Evolutionary conservation across 30 jellyfish, hydroid and myxozoan genomes (phyloP).

Genomic region (Turritopsis rubra): DNA sequence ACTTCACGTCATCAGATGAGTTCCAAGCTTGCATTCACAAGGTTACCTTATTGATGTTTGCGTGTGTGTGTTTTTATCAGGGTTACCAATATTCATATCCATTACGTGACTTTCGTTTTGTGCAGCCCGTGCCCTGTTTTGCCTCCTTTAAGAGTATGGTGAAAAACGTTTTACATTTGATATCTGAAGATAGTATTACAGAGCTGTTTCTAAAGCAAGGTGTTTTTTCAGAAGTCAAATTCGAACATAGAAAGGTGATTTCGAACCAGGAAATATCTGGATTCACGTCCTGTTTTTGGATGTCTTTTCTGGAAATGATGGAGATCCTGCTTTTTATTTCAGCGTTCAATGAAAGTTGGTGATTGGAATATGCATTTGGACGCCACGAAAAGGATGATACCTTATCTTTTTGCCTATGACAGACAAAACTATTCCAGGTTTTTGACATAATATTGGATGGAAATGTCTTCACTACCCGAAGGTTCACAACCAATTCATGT

Average conservation of each 20-base stretch:
- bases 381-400: constrained; percentile 23
- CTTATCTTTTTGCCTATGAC: constrained; percentile 34
- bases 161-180: no score
- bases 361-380: constrained; percentile 14
- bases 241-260: no score
- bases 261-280: no score
- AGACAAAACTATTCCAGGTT: constrained; percentile 30
- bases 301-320: background rate
- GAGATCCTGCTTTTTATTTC: background rate
- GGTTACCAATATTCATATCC: no score
- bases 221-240: no score
- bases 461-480: background rate
- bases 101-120: no score
- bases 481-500: background rate
- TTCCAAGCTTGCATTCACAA: background rate
- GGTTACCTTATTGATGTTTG: background rate
- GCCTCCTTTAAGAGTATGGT: no score
- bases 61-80: no score
- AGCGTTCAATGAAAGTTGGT: background rate
- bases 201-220: no score
- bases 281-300: no score
- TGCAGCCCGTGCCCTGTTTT: no score
- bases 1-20: background rate
- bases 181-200: no score
- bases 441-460: constrained; percentile 29